phyloP scores from a whole-genome alignment of 2,113 vertebrate species.

The Anolis sagrei region DNA sequence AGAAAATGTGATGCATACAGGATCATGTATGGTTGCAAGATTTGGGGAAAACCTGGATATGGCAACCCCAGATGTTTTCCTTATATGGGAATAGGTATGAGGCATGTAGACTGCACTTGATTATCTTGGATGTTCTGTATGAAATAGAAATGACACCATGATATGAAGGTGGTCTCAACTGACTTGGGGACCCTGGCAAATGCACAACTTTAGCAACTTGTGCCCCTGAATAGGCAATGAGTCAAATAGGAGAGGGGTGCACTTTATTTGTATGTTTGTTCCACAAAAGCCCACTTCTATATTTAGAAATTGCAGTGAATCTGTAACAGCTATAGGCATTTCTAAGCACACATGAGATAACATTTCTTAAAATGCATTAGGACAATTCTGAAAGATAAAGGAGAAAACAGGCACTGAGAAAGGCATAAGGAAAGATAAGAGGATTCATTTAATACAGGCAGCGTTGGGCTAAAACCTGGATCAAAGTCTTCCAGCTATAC shows the following conservation, averaged over 20 bases:
- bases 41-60: too few relatives aligned
- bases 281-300: neutral
- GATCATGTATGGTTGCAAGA: too few relatives aligned
- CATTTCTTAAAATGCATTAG: conserved; percentile 36
- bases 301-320: conserved; percentile 12
- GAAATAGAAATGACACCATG: neutral
- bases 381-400: conserved; percentile 44
- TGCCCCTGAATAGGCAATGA: neutral
- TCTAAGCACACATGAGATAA: neutral
- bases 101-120: neutral
- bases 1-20: too few relatives aligned
- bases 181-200: neutral
- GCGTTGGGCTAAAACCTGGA: conserved; percentile 48
- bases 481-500: conserved; percentile 59
- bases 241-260: neutral
- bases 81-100: too few relatives aligned
- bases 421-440: conserved; percentile 44
- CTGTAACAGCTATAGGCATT: conserved; percentile 18
- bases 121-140: neutral
- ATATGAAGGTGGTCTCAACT: too few relatives aligned
- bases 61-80: too few relatives aligned
- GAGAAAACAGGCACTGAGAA: conserved; percentile 24
- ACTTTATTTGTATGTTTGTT: neutral
- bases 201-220: neutral
- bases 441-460: conserved; percentile 40